Evolutionary conservation across 1,140 invertebrate species (phyloP).

Genomic region (Pentalonia nigronervosa): DNA sequence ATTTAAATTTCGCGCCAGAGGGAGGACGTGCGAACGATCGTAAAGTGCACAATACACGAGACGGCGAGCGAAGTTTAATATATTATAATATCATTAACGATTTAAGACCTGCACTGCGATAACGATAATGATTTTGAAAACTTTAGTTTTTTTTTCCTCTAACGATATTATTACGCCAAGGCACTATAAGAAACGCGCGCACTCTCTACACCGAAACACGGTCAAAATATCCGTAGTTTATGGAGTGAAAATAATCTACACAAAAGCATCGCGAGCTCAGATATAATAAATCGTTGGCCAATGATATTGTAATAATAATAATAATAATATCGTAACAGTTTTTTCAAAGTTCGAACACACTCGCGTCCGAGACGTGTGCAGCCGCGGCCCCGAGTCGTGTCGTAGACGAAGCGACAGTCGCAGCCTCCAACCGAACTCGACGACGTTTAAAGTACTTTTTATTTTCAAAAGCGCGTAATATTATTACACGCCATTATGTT

Average conservation of each 20-base stretch:
- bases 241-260: neutral
- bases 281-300: constrained; percentile 8
- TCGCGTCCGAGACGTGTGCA: neutral
- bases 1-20: neutral
- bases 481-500: neutral
- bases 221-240: neutral
- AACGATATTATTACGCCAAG: constrained; percentile 3
- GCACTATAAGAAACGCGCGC: neutral
- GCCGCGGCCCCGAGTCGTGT: neutral
- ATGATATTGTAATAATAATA: neutral
- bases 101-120: constrained; percentile 1
- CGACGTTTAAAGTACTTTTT: too few species aligned
- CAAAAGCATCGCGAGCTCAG: neutral
- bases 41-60: neutral
- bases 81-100: constrained; percentile 18
- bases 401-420: neutral
- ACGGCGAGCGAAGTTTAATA: neutral
- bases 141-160: neutral
- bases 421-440: too few species aligned
- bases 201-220: neutral
- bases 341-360: neutral
- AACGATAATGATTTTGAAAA: constrained; percentile 5
- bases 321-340: neutral
- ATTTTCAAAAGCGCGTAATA: neutral
- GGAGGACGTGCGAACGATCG: constrained; percentile 1